Percentiles rank a stretch among this genome's conserved stretches.
Evolutionary conservation across 2,888 invertebrate species (phyloP).

Genomic region (Timandra comae): DNA sequence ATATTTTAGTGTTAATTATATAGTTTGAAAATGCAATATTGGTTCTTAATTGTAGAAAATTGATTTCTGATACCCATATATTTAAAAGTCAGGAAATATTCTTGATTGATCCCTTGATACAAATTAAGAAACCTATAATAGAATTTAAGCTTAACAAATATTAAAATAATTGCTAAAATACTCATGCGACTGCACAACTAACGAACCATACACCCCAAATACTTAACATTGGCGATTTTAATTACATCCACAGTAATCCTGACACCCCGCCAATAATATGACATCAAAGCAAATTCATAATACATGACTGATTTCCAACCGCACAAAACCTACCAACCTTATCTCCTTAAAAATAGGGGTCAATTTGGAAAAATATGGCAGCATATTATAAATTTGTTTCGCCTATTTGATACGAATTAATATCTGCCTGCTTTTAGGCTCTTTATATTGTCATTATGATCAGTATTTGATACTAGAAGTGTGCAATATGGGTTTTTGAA

Average conservation of each 20-base stretch:
- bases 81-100: too few relatives aligned
- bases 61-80: too few relatives aligned
- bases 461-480: slow-evolving; percentile 60
- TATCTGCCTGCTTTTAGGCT: slow-evolving; percentile 52
- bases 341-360: background rate
- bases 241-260: slow-evolving; percentile 40
- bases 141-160: too few relatives aligned
- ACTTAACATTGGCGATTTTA: slow-evolving; percentile 26
- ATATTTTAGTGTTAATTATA: too few relatives aligned
- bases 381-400: background rate
- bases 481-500: slow-evolving; percentile 42
- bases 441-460: slow-evolving; percentile 38
- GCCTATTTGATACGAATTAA: slow-evolving; percentile 48
- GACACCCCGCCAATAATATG: slow-evolving; percentile 47
- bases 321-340: slow-evolving; percentile 28
- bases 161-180: too few relatives aligned
- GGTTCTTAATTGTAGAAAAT: too few relatives aligned
- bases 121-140: too few relatives aligned
- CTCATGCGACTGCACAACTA: too few relatives aligned
- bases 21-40: too few relatives aligned
- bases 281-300: slow-evolving; percentile 49
- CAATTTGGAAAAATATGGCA: background rate
- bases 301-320: too few relatives aligned
- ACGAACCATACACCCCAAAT: slow-evolving; percentile 2
- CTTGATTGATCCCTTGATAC: too few relatives aligned